Percentiles rank a stretch among this genome's conserved stretches.
Conservation (phyloP, 2,797 vertebrate species). For the Chaetophractus vellerosus region DNA sequence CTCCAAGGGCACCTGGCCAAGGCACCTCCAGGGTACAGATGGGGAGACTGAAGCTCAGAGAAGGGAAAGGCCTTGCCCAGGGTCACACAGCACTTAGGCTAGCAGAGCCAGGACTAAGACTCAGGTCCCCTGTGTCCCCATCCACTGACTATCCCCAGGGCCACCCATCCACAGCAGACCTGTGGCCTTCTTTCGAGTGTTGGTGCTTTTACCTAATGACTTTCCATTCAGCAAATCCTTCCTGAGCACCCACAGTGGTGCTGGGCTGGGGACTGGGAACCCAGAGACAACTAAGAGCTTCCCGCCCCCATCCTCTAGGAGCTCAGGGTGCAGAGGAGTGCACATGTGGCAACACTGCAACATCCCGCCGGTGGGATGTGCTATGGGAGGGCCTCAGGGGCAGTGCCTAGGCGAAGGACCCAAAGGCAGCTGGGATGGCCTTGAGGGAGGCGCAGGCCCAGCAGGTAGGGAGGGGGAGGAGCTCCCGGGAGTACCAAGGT, state of each 20-base stretch:
- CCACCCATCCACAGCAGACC: neutral
- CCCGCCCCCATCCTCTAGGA: neutral
- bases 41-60: conserved; percentile 86
- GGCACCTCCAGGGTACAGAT: conserved; percentile 50
- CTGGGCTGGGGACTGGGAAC: neutral
- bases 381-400: neutral
- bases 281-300: neutral
- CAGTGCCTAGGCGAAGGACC: neutral
- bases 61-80: conserved; percentile 66
- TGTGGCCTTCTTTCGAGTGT: neutral
- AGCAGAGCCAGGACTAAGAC: neutral
- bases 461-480: neutral
- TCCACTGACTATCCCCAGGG: neutral
- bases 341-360: too few relatives aligned
- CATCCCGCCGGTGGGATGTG: neutral
- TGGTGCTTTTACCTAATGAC: neutral
- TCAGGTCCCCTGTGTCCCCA: conserved; percentile 19
- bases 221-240: neutral
- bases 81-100: conserved; percentile 40
- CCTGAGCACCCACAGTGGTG: neutral
- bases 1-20: conserved; percentile 56
- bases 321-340: neutral
- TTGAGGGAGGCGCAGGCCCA: neutral
- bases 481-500: neutral
- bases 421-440: neutral